Base-by-base conservation (phyloP, 2,797 vertebrate genomes). In the Gymnoscopelus braueri region DNA sequence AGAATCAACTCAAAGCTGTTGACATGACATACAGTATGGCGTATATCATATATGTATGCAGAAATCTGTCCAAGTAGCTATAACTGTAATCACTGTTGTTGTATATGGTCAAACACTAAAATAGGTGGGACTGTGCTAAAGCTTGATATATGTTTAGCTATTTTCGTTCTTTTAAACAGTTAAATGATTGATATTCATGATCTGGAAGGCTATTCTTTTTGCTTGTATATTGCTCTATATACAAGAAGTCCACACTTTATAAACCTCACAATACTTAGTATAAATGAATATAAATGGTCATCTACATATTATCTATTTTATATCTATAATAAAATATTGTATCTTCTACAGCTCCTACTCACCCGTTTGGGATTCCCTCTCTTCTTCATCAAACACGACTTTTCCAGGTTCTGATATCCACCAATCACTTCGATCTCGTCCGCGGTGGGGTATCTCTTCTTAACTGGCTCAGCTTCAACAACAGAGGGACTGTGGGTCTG, bases 341-440 rank as follows among this genome's bases (percentile, higher is more conserved):
- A 44, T 44, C 39, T 44, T 44, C 39, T 9, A 44, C 9, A 35
- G 8, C 2, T 57, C 60, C 1, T 35, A 89, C 95, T 92, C 92
- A 98, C 97, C 91, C 88, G 93, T 91, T 95, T 98, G 2, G 86
- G 86, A 6, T 89, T 91, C 1, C 81, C 88, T 88, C 86, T 93
- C 14, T 84, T 94, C 86, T 95, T 97, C 60, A 91, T 86, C 71
- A 98, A 88, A 79, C 97, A 98, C 29, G 96, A 98, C 76, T 88
- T 95, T 66, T 94, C 91, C 62, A 97, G 92, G 44, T 88, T 93
- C 85, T 94, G 93, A 88, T 97, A 98, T 58, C 96, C 97, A 23
- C 97, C 96, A 4, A 98, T 96, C 75, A 98, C 97, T 88, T 93
- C 87, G 29, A 98, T 98, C 86, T 98, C 95, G 69, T 98, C 95